phyloP scores from a whole-genome alignment of 2,797 vertebrate genomes.

The Neosilurus hyrtlii region DNA sequence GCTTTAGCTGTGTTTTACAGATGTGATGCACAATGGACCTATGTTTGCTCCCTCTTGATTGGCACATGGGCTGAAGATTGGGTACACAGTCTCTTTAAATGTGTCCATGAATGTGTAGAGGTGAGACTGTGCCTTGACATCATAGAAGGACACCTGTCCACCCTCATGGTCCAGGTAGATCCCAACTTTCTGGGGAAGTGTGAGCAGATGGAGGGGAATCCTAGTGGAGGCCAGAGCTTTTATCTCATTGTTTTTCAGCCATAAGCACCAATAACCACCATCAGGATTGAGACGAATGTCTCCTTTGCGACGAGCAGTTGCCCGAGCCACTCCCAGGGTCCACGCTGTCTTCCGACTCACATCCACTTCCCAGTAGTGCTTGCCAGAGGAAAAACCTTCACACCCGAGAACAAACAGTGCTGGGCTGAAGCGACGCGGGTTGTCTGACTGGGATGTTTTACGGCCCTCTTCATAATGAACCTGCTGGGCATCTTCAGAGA shows the following conservation, averaged over 20 bases:
- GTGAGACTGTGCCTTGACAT: constrained; percentile 66
- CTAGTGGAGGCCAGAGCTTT: constrained; percentile 66
- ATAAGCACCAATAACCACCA: constrained; percentile 76
- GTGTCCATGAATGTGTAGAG: constrained; percentile 72
- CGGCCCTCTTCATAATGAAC: constrained; percentile 72
- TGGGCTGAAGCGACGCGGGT: constrained; percentile 72
- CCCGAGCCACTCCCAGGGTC: constrained; percentile 75
- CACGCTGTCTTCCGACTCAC: constrained; percentile 73
- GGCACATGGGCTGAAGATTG: constrained; percentile 78
- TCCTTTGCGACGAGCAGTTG: constrained; percentile 72
- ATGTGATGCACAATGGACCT: constrained; percentile 59
- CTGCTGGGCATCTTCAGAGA: constrained; percentile 73
- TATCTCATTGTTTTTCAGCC: constrained; percentile 73
- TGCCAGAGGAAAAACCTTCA: constrained; percentile 69
- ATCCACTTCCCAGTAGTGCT: constrained; percentile 85
- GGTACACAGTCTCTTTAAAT: constrained; percentile 70
- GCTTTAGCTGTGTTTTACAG: constrained; percentile 68
- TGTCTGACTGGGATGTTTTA: constrained; percentile 57
- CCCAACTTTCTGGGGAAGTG: constrained; percentile 66
- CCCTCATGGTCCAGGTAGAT: constrained; percentile 75
- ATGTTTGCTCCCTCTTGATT: constrained; percentile 71
- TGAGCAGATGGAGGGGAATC: constrained; percentile 58
- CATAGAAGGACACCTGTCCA: constrained; percentile 76
- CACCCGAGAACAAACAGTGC: constrained; percentile 76
- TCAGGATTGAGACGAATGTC: constrained; percentile 75